Evolutionary conservation across 2,113 vertebrate species (phyloP), one percentile per base, ranked within the genome.

Genomic region (Oreamnos americanus): DNA sequence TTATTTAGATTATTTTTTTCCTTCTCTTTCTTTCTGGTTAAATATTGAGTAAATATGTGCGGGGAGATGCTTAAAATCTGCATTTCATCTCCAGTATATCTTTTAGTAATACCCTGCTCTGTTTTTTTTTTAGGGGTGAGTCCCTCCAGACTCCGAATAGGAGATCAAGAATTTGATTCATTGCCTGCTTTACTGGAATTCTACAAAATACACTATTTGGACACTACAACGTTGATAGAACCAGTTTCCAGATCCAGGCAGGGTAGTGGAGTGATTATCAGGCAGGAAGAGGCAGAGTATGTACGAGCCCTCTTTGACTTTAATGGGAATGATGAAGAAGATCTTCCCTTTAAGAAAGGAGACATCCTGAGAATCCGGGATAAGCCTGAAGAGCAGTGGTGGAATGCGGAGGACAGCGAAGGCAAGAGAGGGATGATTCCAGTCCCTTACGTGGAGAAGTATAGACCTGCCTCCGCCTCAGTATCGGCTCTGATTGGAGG

Each of bases 201-300:
- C 99, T 99, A 99, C 98, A 99, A 99, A 99, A 99, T 99, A 98
- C 99, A 99, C 99, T 99, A 99, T 99, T 99, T 99, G 99, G 99
- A 99, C 99, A 99, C 99, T 99, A 99, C 99, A 98, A 99, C 99
- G 49, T 99, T 99, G 98, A 99, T 99, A 98, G 99, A 99, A 90
- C 99, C 99, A 16, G 99, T 99, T 98, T 99, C 99, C 96, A 99
- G 99, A 98, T 99, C 99, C 97, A 99, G 99, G 98, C 99, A 99
- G 98, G 98, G 99, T 55, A 99, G 99, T 83, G 99, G 99, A 1
- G 98, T 99, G n/a, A 99, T 99, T 57, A 99, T 99, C 81, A 99
- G 99, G 98, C 99, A 99, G 87, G 99, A 99, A 93, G 99, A 99
- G 71, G 98, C 97, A 7, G 99, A 99, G 55, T 99, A 99, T 84